Percentiles rank a stretch among this genome's conserved stretches.
Evolutionary conservation across 2,888 invertebrate genomes (phyloP).

Genomic region (Drosophila neutralis): DNA sequence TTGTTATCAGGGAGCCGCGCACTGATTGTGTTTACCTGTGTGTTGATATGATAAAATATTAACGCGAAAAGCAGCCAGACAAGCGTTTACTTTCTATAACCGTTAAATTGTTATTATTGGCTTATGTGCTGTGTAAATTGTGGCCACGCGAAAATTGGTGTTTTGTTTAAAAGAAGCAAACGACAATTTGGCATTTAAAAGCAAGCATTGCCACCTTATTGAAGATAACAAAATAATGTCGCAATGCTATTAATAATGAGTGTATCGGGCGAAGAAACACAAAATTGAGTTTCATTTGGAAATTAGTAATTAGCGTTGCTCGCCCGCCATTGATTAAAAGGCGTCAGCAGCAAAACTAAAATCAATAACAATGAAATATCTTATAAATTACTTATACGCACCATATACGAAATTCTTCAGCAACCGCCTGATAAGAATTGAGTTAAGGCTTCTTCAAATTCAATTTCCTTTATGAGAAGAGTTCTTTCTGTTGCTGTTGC

Average conservation of each 20-base stretch:
- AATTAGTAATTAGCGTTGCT: slow-evolving; percentile 64
- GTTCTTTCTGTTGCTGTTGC: neutral
- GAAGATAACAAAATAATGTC: slow-evolving; percentile 63
- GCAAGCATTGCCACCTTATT: slow-evolving; percentile 31
- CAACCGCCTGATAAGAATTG: slow-evolving; percentile 33
- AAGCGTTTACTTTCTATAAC: slow-evolving; percentile 55
- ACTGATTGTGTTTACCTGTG: slow-evolving; percentile 48
- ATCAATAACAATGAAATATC: slow-evolving; percentile 32
- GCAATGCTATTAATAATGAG: slow-evolving; percentile 60
- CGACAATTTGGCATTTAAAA: slow-evolving; percentile 26
- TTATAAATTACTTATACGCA: slow-evolving; percentile 4
- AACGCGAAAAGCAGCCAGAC: slow-evolving; percentile 12
- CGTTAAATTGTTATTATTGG: slow-evolving; percentile 73
- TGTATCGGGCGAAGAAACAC: slow-evolving; percentile 23
- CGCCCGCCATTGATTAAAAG: slow-evolving; percentile 58
- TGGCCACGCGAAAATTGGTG: slow-evolving; percentile 12
- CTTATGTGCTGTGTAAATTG: slow-evolving; percentile 57
- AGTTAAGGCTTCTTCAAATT: slow-evolving; percentile 1
- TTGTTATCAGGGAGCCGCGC: slow-evolving; percentile 45
- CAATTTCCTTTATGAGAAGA: slow-evolving; percentile 15
- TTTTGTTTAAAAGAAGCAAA: slow-evolving; percentile 17
- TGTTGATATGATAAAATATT: slow-evolving; percentile 57
- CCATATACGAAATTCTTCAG: slow-evolving; percentile 12
- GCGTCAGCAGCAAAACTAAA: slow-evolving; percentile 12
- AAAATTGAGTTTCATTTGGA: slow-evolving; percentile 58